Base-by-base conservation (phyloP, 2,797 vertebrate species). In the Smutsia temminckii region DNA sequence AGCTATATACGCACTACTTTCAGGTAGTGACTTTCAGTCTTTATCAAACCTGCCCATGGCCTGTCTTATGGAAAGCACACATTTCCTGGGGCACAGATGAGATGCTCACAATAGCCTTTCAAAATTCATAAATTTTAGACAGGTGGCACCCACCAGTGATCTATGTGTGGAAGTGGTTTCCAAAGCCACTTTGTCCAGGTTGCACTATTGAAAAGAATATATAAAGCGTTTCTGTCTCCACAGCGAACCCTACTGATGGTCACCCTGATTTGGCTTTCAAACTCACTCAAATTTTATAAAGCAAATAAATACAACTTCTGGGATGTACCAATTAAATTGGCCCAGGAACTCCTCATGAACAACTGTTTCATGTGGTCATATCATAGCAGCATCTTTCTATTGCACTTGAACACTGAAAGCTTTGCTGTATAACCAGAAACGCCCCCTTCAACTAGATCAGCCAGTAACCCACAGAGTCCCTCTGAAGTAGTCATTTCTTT, bases 401-500 rank as follows among this genome's bases (percentile, higher is more conserved):
- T 57, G 61, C 69, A 23, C 29, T 40, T 94, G 34, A 72, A 32
- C 59, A 23, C n/a, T 40, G 23, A 23, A 51, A 13, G n/a, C 61
- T 75, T 72, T 53, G 10, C 29, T 16, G 18, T 21, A 75, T 49
- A 85, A 84, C 34, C 64, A 71, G 59, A 61, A 92, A 96, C 72
- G 5, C 2, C 20, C 74, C 6, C 16, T 95, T 79, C 25, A 32
- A 14, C 20, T 40, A 51, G 10, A 91, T 77, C 85, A 85, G 63
- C 84, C 66, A 91, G 27, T 66, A 94, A 85, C 21, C 59, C 78
- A 72, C 49, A 81, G 63, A 71, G 87, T 92, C 57, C n/a, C 95
- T 95, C 72, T 89, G 7, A 34, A 86, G 11, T 46, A 84, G 53
- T 96, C 63, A 63, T 78, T 94, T 93, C 72, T 93, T 89, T 3